A percentile compares a stretch with the other conserved stretches of the same genome.
These are phyloP conservation scores for Theretra japonica DNA, from an alignment of 2,888 invertebrate species.

Conservation along the genomic window DNA sequence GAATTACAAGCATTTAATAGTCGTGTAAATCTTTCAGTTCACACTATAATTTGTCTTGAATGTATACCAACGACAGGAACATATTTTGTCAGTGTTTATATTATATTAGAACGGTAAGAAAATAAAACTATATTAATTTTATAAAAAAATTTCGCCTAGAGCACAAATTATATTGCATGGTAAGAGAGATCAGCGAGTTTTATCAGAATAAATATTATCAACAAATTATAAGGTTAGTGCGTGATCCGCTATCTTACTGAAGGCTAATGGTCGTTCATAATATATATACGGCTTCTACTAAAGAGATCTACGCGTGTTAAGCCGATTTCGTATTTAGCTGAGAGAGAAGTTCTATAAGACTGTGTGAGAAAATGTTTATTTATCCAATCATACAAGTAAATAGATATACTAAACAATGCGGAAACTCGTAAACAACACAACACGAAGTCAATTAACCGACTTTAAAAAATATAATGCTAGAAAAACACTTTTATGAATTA, in stretches of 20 bases:
- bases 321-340: conserved; percentile 16
- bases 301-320: conserved; percentile 20
- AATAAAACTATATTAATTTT: too few species aligned
- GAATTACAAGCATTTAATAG: not conserved
- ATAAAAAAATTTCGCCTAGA: not conserved
- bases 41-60: not conserved
- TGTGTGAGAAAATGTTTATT: too few species aligned
- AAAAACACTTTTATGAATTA: too few species aligned
- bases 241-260: not conserved
- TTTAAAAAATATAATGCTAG: too few species aligned
- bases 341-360: not conserved
- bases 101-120: too few species aligned
- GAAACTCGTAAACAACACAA: too few species aligned
- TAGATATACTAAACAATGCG: too few species aligned
- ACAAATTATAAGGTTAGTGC: conserved; percentile 3
- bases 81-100: too few species aligned
- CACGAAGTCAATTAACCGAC: too few species aligned
- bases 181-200: not conserved
- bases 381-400: too few species aligned
- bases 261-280: conserved; percentile 5
- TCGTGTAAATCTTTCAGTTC: not conserved
- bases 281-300: conserved; percentile 15
- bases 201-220: not conserved
- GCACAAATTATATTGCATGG: not conserved
- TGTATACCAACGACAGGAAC: too few species aligned